Base-by-base conservation (phyloP, 2,113 vertebrate species). In the Rhegmatorhina hoffmannsi region DNA sequence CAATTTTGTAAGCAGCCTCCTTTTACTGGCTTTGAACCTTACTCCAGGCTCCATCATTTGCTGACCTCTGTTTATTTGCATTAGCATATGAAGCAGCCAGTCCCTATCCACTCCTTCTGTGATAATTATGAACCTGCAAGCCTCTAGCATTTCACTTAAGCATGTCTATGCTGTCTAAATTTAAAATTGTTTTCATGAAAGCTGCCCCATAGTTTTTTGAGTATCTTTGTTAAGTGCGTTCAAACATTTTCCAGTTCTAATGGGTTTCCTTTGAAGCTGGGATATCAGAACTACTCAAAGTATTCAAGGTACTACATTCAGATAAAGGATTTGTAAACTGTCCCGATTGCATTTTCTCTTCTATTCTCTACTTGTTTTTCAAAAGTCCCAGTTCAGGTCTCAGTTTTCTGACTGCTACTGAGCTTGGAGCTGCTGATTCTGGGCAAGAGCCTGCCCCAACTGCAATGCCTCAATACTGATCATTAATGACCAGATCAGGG, bases 31-130 rank as follows among this genome's bases (percentile, higher is more conserved):
- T 76, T 50, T 87, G 55, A 83, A 52, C 33, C 6, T 28, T 43
- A 20, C 17, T 49, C 14, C 36, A 88, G 9, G 5, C 8, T 20
- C 33, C 12, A 55, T 60, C 0, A 0, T 55, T 75, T 84, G 17
- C 66, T 15, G 17, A 7, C 7, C 7, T 75, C 6, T 70, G 31
- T 43, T 76, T 43, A 36, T 43, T 21, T 49, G 16, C 53, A 16
- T 24, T 67, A 55, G 15, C 19, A 53, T n/a, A 53, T 7, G 40
- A 53, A 82, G 49, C 17, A 72, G 4, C 7, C 40, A 60, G 38
- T 43, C 19, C 10, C 23, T 73, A 26, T 11, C 26, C 19, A 26
- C 11, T 70, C 11, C 17, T 28, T 52, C 34, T 21, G 9, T 19
- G 11, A 21, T 17, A 53, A 43, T 38, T 66, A 19, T 23, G 26